Evolutionary conservation across 2,888 invertebrate species (phyloP).

Genomic region (Patella caerulea): DNA sequence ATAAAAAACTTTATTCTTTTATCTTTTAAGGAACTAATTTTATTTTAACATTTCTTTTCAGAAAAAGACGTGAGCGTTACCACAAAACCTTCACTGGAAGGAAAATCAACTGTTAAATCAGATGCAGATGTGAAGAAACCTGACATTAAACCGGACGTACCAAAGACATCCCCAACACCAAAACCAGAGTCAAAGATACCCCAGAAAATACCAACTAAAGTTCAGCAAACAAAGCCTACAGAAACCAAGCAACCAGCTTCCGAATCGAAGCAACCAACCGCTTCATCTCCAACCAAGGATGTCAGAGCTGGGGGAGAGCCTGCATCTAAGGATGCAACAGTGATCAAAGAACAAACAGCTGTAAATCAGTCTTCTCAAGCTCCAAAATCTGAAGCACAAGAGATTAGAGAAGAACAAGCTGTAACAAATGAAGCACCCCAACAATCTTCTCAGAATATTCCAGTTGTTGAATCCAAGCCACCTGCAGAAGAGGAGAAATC

Average conservation of each 20-base stretch:
- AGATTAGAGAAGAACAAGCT: neutral
- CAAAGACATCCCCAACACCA: neutral
- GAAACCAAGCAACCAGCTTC: too few species aligned
- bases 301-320: neutral
- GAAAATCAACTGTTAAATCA: too few species aligned
- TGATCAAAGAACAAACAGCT: neutral
- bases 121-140: neutral
- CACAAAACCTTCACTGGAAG: too few species aligned
- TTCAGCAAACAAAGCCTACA: too few species aligned
- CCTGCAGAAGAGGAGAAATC: neutral
- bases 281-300: neutral
- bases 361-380: neutral
- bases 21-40: too few species aligned
- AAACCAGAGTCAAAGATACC: slow-evolving; percentile 1
- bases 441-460: neutral
- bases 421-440: neutral
- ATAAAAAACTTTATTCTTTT: too few species aligned
- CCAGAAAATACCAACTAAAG: neutral
- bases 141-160: neutral
- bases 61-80: too few species aligned
- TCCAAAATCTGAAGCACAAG: neutral
- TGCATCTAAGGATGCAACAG: neutral
- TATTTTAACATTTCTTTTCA: too few species aligned
- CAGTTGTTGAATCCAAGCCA: too few species aligned
- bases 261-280: too few species aligned